These are phyloP conservation scores for Agapetus fuscipes DNA, from an alignment of 2,888 invertebrate genomes.

Conservation along the genomic window DNA sequence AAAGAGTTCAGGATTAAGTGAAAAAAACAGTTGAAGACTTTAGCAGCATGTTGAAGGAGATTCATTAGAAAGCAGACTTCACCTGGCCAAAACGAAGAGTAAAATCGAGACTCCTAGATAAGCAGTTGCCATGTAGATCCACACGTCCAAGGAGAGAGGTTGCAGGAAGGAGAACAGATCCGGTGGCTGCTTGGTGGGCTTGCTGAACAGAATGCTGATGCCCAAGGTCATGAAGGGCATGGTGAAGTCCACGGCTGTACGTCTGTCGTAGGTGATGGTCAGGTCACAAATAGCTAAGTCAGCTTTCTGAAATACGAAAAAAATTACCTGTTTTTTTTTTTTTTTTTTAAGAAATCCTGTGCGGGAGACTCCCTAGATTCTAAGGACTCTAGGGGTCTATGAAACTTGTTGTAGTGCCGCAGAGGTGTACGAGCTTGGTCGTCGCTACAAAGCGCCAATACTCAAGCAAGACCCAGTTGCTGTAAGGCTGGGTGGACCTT, in stretches of 20 bases:
- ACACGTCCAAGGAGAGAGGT: conserved; percentile 78
- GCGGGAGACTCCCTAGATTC: too few relatives aligned
- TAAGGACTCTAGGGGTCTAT: too few relatives aligned
- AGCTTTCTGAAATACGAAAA: conserved; percentile 59
- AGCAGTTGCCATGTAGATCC: conserved; percentile 84
- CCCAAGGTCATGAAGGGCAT: conserved; percentile 97
- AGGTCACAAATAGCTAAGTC: conserved; percentile 93
- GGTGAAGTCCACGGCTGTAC: conserved; percentile 84
- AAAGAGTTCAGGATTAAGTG: too few relatives aligned
- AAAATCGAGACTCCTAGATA: conserved; percentile 74
- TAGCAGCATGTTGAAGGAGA: too few relatives aligned
- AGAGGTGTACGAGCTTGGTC: too few relatives aligned
- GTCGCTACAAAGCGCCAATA: too few relatives aligned
- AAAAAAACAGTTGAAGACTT: too few relatives aligned
- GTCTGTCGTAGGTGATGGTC: conserved; percentile 86
- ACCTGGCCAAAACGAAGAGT: conserved; percentile 74
- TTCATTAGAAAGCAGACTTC: too few relatives aligned
- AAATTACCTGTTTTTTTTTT: not conserved
- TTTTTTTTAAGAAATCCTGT: too few relatives aligned
- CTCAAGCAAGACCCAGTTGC: too few relatives aligned
- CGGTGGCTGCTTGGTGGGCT: conserved; percentile 66
- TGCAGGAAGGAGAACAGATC: conserved; percentile 83
- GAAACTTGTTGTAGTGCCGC: too few relatives aligned
- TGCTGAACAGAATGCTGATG: conserved; percentile 80
- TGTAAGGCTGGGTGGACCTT: too few relatives aligned